Percentiles rank a stretch among this genome's conserved stretches.
These are phyloP conservation scores for Chaetogeoica ovagalla DNA, from an alignment of 2,888 invertebrate genomes.

Conservation along the genomic window DNA sequence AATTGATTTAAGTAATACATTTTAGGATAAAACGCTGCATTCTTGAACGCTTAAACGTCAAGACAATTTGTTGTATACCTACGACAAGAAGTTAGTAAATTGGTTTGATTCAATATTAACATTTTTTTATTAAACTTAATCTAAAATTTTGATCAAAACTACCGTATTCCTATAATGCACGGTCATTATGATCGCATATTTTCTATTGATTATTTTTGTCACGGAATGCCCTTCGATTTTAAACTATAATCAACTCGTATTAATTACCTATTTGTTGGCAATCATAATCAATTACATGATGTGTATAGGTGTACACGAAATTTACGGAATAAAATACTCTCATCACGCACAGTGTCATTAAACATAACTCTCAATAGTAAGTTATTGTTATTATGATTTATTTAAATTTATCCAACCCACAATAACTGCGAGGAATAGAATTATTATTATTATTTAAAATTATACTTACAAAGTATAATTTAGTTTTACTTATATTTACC, in stretches of 20 bases:
- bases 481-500: too few relatives aligned
- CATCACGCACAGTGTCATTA: constrained; percentile 23
- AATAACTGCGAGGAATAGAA: neutral
- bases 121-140: neutral
- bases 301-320: neutral
- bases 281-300: neutral
- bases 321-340: constrained; percentile 10
- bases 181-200: neutral
- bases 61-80: too few relatives aligned
- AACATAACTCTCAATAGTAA: neutral
- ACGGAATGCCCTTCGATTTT: constrained; percentile 3
- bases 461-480: neutral
- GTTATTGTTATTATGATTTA: neutral
- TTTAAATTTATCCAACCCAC: neutral
- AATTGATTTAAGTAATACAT: too few relatives aligned
- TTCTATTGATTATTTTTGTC: constrained; percentile 19
- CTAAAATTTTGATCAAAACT: neutral
- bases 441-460: neutral
- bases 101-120: too few relatives aligned
- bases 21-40: too few relatives aligned
- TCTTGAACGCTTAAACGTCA: too few relatives aligned
- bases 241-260: constrained; percentile 2
- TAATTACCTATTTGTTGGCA: neutral
- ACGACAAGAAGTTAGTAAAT: too few relatives aligned
- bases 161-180: neutral